phyloP scores from a whole-genome alignment of 2,113 vertebrate species.

The Gobius niger region DNA sequence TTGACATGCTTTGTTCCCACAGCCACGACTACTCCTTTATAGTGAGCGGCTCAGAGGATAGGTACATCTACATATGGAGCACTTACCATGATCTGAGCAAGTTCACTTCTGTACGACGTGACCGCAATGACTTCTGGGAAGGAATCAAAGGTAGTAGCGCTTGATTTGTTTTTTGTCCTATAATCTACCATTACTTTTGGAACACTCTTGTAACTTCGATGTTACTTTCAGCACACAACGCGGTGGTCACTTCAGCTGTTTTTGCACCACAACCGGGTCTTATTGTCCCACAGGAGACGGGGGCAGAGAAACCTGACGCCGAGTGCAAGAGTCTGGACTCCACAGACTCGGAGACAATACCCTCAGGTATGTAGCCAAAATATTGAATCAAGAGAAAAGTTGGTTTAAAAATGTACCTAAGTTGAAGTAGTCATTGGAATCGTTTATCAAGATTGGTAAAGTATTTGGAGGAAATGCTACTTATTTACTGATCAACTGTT shows the following conservation, averaged over 20 bases:
- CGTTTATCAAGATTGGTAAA: too few species aligned
- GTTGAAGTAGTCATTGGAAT: too few species aligned
- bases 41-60: conserved; percentile 96
- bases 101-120: conserved; percentile 94
- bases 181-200: neutral
- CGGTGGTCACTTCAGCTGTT: conserved; percentile 95
- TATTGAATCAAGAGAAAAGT: too few species aligned
- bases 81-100: conserved; percentile 98
- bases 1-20: conserved; percentile 18
- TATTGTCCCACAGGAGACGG: conserved; percentile 85
- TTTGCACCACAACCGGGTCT: conserved; percentile 94
- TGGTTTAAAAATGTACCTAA: too few species aligned
- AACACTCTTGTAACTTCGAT: neutral
- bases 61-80: conserved; percentile 98
- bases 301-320: conserved; percentile 84
- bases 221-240: conserved; percentile 87
- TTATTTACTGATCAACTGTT: too few species aligned
- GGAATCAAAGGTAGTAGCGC: conserved; percentile 92
- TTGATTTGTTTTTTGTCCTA: neutral
- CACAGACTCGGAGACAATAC: conserved; percentile 82
- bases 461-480: too few species aligned
- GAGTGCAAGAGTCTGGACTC: conserved; percentile 82
- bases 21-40: conserved; percentile 98
- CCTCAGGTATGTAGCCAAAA: conserved; percentile 79
- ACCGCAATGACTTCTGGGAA: conserved; percentile 99